Percentiles rank a stretch among this genome's conserved stretches.
Evolutionary conservation across 1,140 invertebrate species (phyloP).

Genomic region (Latrodectus geometricus): DNA sequence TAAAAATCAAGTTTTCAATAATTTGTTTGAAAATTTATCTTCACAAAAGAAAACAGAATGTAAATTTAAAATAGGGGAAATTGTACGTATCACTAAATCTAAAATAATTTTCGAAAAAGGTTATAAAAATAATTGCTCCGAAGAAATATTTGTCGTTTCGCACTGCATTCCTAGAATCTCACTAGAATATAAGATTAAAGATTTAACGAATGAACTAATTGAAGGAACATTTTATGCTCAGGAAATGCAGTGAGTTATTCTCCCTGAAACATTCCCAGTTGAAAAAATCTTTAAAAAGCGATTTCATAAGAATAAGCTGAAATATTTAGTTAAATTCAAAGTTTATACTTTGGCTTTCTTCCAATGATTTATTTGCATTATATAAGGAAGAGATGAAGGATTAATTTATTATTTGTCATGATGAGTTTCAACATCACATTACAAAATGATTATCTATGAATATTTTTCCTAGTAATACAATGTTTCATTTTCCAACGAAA

Average conservation of each 20-base stretch:
- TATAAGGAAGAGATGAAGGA: neutral
- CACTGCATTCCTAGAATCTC: neutral
- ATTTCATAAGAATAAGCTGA: too few relatives aligned
- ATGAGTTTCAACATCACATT: conserved; percentile 16
- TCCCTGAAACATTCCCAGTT: neutral
- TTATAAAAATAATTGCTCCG: neutral
- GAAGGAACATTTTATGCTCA: neutral
- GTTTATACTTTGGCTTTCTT: neutral
- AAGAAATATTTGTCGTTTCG: neutral
- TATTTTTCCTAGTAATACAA: conserved; percentile 20
- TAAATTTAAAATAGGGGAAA: neutral
- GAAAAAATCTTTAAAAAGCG: conserved; percentile 9
- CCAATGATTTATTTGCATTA: neutral
- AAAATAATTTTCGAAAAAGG: too few relatives aligned
- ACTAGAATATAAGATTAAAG: neutral
- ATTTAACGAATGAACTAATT: conserved; percentile 2
- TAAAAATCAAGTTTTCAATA: conserved; percentile 3
- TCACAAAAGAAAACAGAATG: neutral
- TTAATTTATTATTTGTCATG: neutral
- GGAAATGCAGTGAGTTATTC: conserved; percentile 13
- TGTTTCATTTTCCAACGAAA: conserved; percentile 2
- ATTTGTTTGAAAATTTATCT: conserved; percentile 5
- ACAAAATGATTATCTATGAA: neutral
- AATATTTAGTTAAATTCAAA: too few relatives aligned
- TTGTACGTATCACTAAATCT: too few relatives aligned